Evolutionary conservation across 2,113 vertebrate species (phyloP).

Genomic region (Paracanthobrama guichenoti): DNA sequence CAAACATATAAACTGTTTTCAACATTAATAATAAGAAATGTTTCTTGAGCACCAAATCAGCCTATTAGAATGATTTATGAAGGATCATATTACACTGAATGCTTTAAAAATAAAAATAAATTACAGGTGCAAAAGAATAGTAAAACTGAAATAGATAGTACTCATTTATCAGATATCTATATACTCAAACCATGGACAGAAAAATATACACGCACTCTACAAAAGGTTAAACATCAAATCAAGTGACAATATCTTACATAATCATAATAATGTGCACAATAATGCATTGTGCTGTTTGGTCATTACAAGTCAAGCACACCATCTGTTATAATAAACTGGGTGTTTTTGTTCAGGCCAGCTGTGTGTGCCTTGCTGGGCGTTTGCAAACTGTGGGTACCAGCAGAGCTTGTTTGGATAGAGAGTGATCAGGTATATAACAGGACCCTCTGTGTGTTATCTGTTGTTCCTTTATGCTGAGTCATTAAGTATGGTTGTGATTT

Average conservation of each 20-base stretch:
- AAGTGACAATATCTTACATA: neutral
- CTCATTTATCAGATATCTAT: neutral
- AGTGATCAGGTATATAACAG: neutral
- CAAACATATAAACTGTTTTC: neutral
- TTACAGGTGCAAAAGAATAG: too few relatives aligned
- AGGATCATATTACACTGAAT: neutral
- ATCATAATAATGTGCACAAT: neutral
- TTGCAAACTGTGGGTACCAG: neutral
- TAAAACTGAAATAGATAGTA: too few relatives aligned
- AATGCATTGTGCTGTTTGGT: neutral
- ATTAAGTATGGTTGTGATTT: conserved; percentile 20
- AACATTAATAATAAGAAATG: neutral
- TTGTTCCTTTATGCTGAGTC: neutral
- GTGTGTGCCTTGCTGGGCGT: neutral
- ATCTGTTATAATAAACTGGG: neutral
- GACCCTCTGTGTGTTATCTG: conserved; percentile 1
- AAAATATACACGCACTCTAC: neutral
- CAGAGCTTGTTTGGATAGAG: too few relatives aligned
- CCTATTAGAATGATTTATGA: neutral
- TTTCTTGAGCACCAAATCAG: neutral
- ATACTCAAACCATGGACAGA: neutral
- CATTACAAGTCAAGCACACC: neutral
- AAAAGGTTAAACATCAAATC: neutral
- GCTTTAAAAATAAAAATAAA: too few relatives aligned
- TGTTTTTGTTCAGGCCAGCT: neutral